Percentiles rank a stretch among this genome's conserved stretches.
Evolutionary conservation across 2,888 invertebrate genomes (phyloP).

Genomic region (Horisme vitalbata): DNA sequence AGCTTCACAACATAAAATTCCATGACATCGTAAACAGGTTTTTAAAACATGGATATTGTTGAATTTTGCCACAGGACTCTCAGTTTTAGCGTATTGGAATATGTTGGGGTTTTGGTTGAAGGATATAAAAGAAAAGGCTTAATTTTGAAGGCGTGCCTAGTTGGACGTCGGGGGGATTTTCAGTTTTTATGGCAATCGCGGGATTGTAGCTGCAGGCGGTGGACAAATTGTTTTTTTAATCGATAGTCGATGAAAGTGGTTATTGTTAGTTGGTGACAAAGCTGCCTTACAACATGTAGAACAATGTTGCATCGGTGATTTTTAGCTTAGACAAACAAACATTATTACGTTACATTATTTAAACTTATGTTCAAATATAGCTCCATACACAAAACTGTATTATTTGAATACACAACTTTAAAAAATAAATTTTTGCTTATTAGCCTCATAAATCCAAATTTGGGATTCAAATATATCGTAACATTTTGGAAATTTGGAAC

Average conservation of each 20-base stretch:
- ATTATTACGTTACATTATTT: too few relatives aligned
- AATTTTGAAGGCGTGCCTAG: conserved; percentile 79
- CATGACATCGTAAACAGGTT: conserved; percentile 68
- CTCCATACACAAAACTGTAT: too few relatives aligned
- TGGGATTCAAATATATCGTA: too few relatives aligned
- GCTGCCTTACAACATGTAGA: too few relatives aligned
- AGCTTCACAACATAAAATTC: conserved; percentile 72
- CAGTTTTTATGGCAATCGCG: conserved; percentile 71
- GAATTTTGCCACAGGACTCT: conserved; percentile 22
- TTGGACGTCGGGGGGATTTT: conserved; percentile 72
- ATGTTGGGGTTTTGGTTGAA: conserved; percentile 38
- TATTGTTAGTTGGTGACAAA: conserved; percentile 10
- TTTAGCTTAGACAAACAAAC: too few relatives aligned
- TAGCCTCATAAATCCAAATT: too few relatives aligned
- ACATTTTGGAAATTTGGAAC: too few relatives aligned
- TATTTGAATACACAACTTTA: too few relatives aligned
- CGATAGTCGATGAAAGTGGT: conserved; percentile 12
- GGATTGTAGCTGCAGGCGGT: conserved; percentile 64
- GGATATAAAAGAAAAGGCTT: conserved; percentile 58
- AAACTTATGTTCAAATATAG: too few relatives aligned
- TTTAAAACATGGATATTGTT: conserved; percentile 49
- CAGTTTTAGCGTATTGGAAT: conserved; percentile 17
- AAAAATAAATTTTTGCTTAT: too few relatives aligned
- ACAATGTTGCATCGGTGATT: too few relatives aligned
- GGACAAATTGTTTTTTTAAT: conserved; percentile 54